Evolutionary conservation across 2,113 vertebrate species (phyloP), one percentile per base, ranked within the genome.

Genomic region (Nyctibius bracteatus): DNA sequence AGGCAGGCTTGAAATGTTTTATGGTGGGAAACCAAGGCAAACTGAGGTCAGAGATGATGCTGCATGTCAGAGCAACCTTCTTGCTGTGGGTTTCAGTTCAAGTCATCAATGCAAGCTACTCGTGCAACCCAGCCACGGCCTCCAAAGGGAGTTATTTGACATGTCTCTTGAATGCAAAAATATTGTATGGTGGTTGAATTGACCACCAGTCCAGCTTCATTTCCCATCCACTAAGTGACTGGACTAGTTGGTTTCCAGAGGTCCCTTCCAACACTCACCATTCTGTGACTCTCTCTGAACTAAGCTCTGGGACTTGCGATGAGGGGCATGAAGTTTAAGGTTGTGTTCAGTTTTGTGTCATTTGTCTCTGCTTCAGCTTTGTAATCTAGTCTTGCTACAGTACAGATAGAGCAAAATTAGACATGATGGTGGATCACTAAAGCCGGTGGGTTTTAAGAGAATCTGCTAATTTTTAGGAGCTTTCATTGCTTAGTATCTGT

Each of bases 51-150:
- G 59, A 44, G 49, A 24, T 63, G 75, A 63, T 39, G 73, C 22
- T 2, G 0, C 0, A 0, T 59, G 47, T 89, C 80, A 62, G 46
- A 81, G 37, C 43, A 62, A 21, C 49, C n/a, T 95, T 51, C 22
- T 55, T 55, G 59, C 43, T 49, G 10, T 63, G 82, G 67, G 35
- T 51, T 43, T 72, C 7, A 2, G 39, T 30, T 57, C 17, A 25
- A 35, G 65, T n/a, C 27, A 19, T 44, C 31, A 4, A 43, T 0
- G 1, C 39, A 12, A 70, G 59, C 71, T 47, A 43, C 62, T 3
- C 15, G 30, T 66, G 59, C 65, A 43, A 3, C 12, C 20, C 46
- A 46, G 51, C 51, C 55, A 1, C 0, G 0, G 49, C 37, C n/a
- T 92, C 84, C 88, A 28, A 72, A 85, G 47, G 79, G 68, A 54